These are phyloP conservation scores for Sthenelais limicola DNA, from an alignment of 2,888 invertebrate genomes.

Conservation along the genomic window DNA sequence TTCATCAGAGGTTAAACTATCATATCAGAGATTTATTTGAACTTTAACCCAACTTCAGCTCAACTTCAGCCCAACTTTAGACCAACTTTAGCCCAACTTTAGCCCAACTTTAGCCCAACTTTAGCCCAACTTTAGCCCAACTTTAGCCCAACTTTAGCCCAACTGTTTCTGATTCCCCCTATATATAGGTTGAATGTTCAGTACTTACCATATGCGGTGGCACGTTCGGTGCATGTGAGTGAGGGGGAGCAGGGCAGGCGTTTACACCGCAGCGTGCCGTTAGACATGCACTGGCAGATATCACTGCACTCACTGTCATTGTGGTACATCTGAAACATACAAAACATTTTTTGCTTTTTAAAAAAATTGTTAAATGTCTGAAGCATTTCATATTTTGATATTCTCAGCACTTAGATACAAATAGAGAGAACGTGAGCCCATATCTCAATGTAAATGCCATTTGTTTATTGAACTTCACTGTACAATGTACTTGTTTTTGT, in stretches of 20 bases:
- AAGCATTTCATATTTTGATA: too few relatives aligned
- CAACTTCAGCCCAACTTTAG: not conserved
- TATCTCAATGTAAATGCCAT: too few relatives aligned
- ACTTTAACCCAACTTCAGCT: not conserved
- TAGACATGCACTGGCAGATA: conserved; percentile 45
- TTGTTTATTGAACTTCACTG: too few relatives aligned
- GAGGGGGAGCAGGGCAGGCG: conserved; percentile 42
- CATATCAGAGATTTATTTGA: not conserved
- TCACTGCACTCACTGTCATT: conserved; percentile 49
- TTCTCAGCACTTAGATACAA: too few relatives aligned
- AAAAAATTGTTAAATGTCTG: too few relatives aligned
- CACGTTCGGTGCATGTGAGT: conserved; percentile 36
- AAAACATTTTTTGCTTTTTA: too few relatives aligned
- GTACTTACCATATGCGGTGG: conserved; percentile 38
- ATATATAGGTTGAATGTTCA: not conserved
- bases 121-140: too few relatives aligned
- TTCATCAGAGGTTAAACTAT: not conserved
- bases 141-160: too few relatives aligned
- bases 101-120: too few relatives aligned
- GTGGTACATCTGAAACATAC: conserved; percentile 44
- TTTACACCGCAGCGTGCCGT: conserved; percentile 44
- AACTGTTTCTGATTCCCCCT: not conserved
- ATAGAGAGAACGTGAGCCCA: too few relatives aligned
- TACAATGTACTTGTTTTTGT: too few relatives aligned
- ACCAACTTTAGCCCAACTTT: too few relatives aligned